Conservation (phyloP, 1,140 invertebrate genomes). For the Drosophila eugracilis region DNA sequence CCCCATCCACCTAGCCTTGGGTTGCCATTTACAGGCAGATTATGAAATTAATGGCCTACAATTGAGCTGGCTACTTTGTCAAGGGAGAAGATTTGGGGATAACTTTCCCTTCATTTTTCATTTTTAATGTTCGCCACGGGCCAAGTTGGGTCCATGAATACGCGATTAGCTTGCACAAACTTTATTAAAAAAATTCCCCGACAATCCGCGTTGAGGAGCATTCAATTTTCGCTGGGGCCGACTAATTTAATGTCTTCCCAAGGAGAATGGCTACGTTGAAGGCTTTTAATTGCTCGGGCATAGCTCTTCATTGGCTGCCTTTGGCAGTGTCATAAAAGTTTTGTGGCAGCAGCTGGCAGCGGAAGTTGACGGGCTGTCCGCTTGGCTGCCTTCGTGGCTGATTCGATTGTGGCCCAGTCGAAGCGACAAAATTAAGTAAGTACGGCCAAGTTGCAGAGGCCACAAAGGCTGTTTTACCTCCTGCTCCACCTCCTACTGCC, state of each 20-base stretch:
- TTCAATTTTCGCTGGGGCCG: slow-evolving; percentile 21
- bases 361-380: slow-evolving; percentile 39
- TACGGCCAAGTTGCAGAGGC: slow-evolving; percentile 33
- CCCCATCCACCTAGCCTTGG: slow-evolving; percentile 13
- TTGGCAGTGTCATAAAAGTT: slow-evolving; percentile 55
- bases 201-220: slow-evolving; percentile 15
- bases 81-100: slow-evolving; percentile 41
- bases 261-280: slow-evolving; percentile 25
- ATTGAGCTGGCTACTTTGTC: slow-evolving; percentile 50
- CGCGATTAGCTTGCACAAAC: slow-evolving; percentile 47
- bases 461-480: slow-evolving; percentile 15
- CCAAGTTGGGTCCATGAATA: slow-evolving; percentile 46
- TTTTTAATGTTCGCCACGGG: slow-evolving; percentile 53
- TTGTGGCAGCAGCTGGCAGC: slow-evolving; percentile 32
- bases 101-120: slow-evolving; percentile 51
- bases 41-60: slow-evolving; percentile 60
- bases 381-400: slow-evolving; percentile 38
- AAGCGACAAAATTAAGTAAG: slow-evolving; percentile 51
- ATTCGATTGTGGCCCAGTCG: slow-evolving; percentile 38
- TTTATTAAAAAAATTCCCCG: slow-evolving; percentile 46
- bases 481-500: slow-evolving; percentile 5
- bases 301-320: slow-evolving; percentile 35
- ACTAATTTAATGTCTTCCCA: slow-evolving; percentile 45
- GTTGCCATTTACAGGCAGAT: slow-evolving; percentile 46
- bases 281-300: slow-evolving; percentile 38